These are phyloP conservation scores for Ganaspis sp. DNA, from an alignment of 1,140 invertebrate genomes.

Conservation along the genomic window DNA sequence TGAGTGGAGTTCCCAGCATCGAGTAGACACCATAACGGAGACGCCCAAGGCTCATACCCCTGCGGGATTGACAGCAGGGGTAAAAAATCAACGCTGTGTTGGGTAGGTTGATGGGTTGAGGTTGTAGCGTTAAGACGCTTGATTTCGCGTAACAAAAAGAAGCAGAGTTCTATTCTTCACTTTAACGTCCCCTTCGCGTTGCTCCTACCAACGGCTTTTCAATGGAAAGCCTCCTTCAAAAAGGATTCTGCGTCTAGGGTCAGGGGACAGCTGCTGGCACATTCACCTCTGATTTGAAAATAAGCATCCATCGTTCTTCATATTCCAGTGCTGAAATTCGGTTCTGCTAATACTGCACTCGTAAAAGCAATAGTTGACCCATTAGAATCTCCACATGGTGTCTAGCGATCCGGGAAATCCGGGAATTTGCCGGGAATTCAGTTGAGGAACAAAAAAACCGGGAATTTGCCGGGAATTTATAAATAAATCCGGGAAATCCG, in stretches of 20 bases:
- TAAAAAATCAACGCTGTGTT: constrained; percentile 16
- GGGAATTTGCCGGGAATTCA: no score
- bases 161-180: background rate
- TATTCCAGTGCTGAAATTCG: background rate
- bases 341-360: background rate
- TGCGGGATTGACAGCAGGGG: constrained; percentile 10
- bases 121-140: constrained; percentile 2
- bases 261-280: constrained; percentile 1
- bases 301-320: constrained; percentile 9
- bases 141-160: constrained; percentile 19
- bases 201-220: constrained; percentile 7
- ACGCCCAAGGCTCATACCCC: constrained; percentile 5
- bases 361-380: no score
- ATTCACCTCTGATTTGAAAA: background rate
- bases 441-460: no score
- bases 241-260: constrained; percentile 7
- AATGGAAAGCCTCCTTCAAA: constrained; percentile 8
- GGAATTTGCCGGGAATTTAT: no score
- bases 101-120: constrained; percentile 26
- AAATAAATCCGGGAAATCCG: no score
- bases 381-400: no score
- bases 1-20: constrained; percentile 1
- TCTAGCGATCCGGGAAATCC: no score
- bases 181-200: background rate
- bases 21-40: constrained; percentile 5